Conservation (phyloP, 2,888 invertebrate genomes). For the Ophion costatus region DNA sequence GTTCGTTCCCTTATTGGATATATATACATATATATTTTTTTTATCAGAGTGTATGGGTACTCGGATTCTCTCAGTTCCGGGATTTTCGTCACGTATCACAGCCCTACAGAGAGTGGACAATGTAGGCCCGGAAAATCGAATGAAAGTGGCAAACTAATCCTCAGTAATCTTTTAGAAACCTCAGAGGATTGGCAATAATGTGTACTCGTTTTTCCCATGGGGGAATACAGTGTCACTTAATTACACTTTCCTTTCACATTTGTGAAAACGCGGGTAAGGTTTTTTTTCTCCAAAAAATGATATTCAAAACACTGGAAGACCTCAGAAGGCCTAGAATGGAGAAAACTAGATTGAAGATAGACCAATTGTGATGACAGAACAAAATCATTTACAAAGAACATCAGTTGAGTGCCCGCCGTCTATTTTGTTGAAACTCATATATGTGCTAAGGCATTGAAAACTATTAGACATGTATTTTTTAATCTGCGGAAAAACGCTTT, state of each 20-base stretch:
- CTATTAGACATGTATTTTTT: too few relatives aligned
- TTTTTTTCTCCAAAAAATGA: not conserved
- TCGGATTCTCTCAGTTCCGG: constrained; percentile 39
- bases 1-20: constrained; percentile 2
- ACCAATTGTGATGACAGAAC: too few relatives aligned
- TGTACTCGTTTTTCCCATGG: constrained; percentile 30
- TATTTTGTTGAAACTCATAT: too few relatives aligned
- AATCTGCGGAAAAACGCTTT: too few relatives aligned
- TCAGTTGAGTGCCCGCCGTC: too few relatives aligned
- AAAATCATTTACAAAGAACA: too few relatives aligned
- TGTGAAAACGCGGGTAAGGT: not conserved
- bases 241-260: not conserved
- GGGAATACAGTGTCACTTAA: not conserved
- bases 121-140: constrained; percentile 68
- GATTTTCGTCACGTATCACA: constrained; percentile 69
- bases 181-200: constrained; percentile 8
- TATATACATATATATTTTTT: constrained; percentile 22
- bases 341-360: too few relatives aligned
- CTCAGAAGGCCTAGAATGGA: too few relatives aligned
- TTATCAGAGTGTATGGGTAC: not conserved
- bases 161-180: constrained; percentile 6
- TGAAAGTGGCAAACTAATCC: constrained; percentile 70
- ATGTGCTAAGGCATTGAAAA: too few relatives aligned
- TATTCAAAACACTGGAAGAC: too few relatives aligned
- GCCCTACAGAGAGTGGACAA: constrained; percentile 52